Base-by-base conservation (phyloP, 1,140 invertebrate species). In the Tachypleus tridentatus region DNA sequence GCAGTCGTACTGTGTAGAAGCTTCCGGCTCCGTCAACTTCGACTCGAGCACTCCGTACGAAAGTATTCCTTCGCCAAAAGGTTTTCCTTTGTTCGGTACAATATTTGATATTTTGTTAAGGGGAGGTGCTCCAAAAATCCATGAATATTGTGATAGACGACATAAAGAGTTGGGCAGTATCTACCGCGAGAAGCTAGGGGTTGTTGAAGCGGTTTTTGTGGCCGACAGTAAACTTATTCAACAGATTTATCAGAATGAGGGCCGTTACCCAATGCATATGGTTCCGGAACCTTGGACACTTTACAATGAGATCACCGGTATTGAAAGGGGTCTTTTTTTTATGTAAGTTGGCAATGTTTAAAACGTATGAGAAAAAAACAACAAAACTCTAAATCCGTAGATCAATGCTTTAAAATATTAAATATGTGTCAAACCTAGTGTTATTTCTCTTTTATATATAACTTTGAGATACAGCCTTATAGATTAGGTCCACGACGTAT, bases 201-300 rank as follows among this genome's bases (percentile, higher is more conserved):
- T 80, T 3, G 77, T 83, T 11, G 78, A 84, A 65, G 81, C 82
- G 4, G 80, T 91, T 56, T 92, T 91, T 72, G 76, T 91, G 4
- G 82, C 83, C 59, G 84, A 87, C 70, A 80, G 85, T 3, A 76
- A 80, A 9, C 78, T 84, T 51, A 89, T 89, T 73, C 82, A 85
- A 63, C 75, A 79, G 10, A 81, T 92, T 10, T 91, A 89, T 74
- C 73, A 81, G 5, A 76, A 84, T 7, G 90, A 93, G 79, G 90
- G 88, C 64, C 83, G 84, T 71, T 85, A 85, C 72, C 90, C 90
- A 0, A 77, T 77, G 59, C 88, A 91, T 76, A 82, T 89, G 70
- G 73, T 92, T 67, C 90, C 90, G 4, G 87, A 91, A 72, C 80
- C 88, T 3, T 93, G 90, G 89, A 74, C 81, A 1, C 73, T 88